Conservation (phyloP, 2,113 vertebrate genomes). For the Struthio camelus region DNA sequence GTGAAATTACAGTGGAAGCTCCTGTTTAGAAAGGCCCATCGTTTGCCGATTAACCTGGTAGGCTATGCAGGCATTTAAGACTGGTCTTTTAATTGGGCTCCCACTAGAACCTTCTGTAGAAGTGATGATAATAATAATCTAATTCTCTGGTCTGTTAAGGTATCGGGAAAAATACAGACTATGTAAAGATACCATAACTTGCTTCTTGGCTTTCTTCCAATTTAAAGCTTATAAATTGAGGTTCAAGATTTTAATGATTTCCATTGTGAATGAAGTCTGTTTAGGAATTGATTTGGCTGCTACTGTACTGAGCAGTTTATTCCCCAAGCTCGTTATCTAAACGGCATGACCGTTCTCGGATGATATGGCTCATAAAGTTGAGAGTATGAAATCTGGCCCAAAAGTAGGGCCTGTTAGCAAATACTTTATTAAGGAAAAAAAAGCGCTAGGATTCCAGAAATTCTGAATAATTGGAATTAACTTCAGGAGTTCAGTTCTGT, state of each 20-base stretch:
- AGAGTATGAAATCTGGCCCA: background rate
- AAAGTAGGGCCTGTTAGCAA: background rate
- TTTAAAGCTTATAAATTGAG: background rate
- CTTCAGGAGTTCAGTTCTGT: background rate
- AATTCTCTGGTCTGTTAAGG: background rate
- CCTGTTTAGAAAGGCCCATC: background rate
- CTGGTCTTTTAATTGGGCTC: background rate
- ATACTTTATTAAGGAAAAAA: background rate
- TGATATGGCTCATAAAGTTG: accelerated
- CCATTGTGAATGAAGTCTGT: background rate
- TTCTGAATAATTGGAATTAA: background rate
- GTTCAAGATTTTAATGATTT: background rate
- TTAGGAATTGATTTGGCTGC: background rate
- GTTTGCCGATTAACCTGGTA: too few species aligned
- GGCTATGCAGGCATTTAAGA: too few species aligned
- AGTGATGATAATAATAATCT: background rate
- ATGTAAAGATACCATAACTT: background rate
- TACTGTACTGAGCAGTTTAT: background rate
- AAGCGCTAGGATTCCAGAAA: background rate
- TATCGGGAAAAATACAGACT: background rate
- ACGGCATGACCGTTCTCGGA: background rate
- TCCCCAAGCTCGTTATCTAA: background rate
- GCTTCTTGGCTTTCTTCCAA: background rate
- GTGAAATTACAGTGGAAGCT: background rate
- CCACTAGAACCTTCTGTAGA: background rate